phyloP scores from a whole-genome alignment of 2,888 invertebrate genomes.

The Ochropleura leucogaster region DNA sequence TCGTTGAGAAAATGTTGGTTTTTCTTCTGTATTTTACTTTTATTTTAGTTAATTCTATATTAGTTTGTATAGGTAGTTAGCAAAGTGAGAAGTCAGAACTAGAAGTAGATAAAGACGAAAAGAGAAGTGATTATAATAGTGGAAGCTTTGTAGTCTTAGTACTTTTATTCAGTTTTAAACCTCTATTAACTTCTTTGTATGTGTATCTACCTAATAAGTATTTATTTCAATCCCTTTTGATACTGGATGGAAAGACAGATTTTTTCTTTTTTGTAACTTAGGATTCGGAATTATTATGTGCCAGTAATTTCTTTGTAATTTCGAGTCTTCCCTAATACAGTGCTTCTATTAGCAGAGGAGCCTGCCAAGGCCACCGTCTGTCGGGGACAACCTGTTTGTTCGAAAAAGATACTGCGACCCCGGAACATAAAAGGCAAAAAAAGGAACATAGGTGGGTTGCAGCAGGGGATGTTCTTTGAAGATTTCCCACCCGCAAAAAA shows the following conservation, averaged over 20 bases:
- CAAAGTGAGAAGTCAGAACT: too few species aligned
- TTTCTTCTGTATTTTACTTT: not conserved
- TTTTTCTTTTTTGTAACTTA: not conserved
- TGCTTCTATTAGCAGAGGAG: not conserved
- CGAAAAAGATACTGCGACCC: too few species aligned
- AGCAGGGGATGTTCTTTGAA: too few species aligned
- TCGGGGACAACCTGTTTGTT: too few species aligned
- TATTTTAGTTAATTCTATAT: not conserved
- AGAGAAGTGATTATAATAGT: not conserved
- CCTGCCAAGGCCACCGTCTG: too few species aligned
- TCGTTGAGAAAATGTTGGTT: not conserved
- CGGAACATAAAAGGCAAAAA: too few species aligned
- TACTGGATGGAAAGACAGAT: not conserved
- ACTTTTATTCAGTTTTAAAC: not conserved
- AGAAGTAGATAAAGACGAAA: too few species aligned
- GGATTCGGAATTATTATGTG: not conserved
- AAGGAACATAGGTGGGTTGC: too few species aligned
- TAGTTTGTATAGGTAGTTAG: not conserved
- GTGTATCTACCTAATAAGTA: not conserved
- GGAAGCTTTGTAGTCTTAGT: not conserved
- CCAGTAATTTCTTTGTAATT: not conserved
- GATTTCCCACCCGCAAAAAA: too few species aligned
- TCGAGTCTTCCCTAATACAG: not conserved
- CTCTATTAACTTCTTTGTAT: not conserved
- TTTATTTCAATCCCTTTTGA: not conserved